These are phyloP conservation scores for Pandion haliaetus DNA, from an alignment of 2,113 vertebrate species.

Conservation along the genomic window DNA sequence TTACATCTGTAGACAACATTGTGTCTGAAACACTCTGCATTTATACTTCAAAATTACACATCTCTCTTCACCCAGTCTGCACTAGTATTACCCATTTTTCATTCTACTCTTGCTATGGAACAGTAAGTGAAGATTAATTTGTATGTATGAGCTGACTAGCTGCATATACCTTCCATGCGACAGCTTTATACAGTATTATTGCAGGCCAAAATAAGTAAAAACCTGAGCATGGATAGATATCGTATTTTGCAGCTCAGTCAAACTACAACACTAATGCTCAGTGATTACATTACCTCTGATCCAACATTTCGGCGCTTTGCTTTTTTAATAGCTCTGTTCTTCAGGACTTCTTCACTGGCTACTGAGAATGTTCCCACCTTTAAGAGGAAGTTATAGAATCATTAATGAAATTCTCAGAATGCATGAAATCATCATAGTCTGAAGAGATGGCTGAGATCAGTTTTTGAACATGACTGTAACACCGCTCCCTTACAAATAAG, in stretches of 20 bases:
- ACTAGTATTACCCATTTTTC: neutral
- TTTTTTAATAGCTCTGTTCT: slow-evolving; percentile 92
- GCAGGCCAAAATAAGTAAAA: neutral
- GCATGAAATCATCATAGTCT: neutral
- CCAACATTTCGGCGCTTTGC: slow-evolving; percentile 86
- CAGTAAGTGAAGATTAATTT: neutral
- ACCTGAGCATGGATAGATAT: neutral
- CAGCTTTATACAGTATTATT: neutral
- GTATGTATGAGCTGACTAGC: neutral
- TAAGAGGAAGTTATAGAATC: neutral
- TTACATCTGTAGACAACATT: neutral
- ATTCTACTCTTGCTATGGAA: neutral
- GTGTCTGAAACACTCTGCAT: neutral
- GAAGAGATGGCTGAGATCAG: neutral
- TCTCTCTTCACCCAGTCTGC: neutral
- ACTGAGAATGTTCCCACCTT: slow-evolving; percentile 93
- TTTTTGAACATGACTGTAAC: neutral
- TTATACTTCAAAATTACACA: neutral
- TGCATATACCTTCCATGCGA: neutral
- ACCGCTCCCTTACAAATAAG: neutral
- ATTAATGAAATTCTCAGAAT: neutral
- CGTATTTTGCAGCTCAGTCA: neutral
- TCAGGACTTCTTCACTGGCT: slow-evolving; percentile 92
- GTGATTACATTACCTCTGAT: slow-evolving; percentile 76
- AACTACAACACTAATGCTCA: neutral